A percentile compares a stretch with the other conserved stretches of the same genome.
Conservation (phyloP, 2,797 vertebrate species). For the Cuculus canorus region DNA sequence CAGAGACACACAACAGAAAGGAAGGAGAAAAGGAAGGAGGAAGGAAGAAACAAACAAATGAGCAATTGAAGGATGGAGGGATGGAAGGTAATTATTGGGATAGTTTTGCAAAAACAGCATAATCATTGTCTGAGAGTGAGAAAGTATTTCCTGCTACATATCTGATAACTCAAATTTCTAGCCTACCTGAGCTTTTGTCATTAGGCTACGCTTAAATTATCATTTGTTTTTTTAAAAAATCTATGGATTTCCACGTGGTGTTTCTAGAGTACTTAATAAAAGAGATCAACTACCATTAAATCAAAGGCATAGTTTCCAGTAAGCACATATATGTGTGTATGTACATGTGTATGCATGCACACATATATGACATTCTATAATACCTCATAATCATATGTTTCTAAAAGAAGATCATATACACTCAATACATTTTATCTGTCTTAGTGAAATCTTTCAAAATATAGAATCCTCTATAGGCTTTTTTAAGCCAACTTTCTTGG, state of each 20-base stretch:
- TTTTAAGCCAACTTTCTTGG: constrained; percentile 33
- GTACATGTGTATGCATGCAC: accelerated
- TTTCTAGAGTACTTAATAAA: background rate
- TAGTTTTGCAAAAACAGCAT: background rate
- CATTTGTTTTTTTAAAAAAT: accelerated
- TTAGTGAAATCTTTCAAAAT: constrained; percentile 25
- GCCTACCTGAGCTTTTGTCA: background rate
- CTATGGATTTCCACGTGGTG: background rate
- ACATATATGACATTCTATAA: background rate
- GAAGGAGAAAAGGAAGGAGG: too few species aligned
- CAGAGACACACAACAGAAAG: background rate
- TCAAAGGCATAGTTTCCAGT: background rate
- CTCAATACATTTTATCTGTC: background rate
- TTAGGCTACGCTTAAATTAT: background rate
- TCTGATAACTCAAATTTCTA: background rate
- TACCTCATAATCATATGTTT: background rate
- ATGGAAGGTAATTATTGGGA: background rate
- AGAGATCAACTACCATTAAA: background rate
- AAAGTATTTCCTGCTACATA: background rate
- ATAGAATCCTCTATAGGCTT: background rate
- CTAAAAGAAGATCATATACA: background rate
- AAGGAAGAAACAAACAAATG: accelerated
- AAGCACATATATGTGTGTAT: background rate
- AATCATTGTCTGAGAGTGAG: background rate
- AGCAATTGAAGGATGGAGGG: background rate